These are phyloP conservation scores for Apodemia zela DNA, from an alignment of 2,888 invertebrate genomes.

Conservation along the genomic window DNA sequence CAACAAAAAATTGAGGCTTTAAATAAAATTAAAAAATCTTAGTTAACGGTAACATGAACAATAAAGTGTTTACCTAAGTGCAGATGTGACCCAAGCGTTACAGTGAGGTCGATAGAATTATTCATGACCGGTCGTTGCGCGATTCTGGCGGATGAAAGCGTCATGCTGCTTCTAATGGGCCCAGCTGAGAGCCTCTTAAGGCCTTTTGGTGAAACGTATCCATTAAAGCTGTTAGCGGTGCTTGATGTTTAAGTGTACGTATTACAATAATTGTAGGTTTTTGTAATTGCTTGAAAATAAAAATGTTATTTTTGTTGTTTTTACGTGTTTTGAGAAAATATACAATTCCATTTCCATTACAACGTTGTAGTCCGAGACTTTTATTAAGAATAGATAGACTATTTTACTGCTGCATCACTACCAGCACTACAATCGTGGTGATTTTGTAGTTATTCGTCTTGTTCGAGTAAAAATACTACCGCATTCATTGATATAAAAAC, in stretches of 20 bases:
- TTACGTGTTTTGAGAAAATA: too few relatives aligned
- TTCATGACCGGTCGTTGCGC: conserved; percentile 39
- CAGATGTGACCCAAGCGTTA: conserved; percentile 1
- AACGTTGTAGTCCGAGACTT: too few relatives aligned
- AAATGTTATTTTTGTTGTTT: too few relatives aligned
- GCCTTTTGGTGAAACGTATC: conserved; percentile 6
- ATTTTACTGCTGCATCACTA: too few relatives aligned
- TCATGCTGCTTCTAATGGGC: conserved; percentile 18
- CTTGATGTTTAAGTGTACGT: conserved; percentile 6
- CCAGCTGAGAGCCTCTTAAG: conserved; percentile 17
- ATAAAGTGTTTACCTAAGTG: conserved; percentile 4
- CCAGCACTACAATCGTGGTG: too few relatives aligned
- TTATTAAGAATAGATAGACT: too few relatives aligned
- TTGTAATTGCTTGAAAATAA: too few relatives aligned
- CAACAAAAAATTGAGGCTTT: background rate
- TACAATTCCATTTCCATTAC: too few relatives aligned
- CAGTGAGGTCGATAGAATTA: conserved; percentile 38
- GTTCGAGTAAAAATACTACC: too few relatives aligned
- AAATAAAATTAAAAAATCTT: background rate
- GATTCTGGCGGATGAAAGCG: conserved; percentile 18
- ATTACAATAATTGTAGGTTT: background rate
- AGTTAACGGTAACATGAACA: background rate
- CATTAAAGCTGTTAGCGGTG: conserved; percentile 4
- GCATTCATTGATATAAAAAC: too few relatives aligned
- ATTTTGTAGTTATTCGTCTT: too few relatives aligned